phyloP scores from a whole-genome alignment of 1,140 invertebrate genomes.

The Eupristina koningsbergeri region DNA sequence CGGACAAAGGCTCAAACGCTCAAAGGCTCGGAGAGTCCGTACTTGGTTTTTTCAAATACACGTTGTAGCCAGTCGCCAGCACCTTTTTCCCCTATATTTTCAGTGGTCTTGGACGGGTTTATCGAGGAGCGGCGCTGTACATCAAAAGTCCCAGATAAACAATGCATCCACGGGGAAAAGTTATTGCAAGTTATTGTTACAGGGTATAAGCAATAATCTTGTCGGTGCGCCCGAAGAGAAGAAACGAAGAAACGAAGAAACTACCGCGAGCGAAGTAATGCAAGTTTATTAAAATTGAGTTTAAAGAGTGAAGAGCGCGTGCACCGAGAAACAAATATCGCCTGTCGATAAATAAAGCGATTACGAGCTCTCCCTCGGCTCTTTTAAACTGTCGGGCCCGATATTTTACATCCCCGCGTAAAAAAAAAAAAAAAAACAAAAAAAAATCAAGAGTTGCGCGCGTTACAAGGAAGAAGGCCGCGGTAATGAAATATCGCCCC shows the following conservation, averaged over 20 bases:
- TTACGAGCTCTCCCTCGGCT: slow-evolving; percentile 37
- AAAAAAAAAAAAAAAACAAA: slow-evolving; percentile 7
- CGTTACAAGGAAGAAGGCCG: slow-evolving; percentile 40
- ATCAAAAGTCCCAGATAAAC: too few relatives aligned
- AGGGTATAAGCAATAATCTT: too few relatives aligned
- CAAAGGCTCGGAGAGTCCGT: neutral
- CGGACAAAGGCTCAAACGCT: neutral
- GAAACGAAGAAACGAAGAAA: too few relatives aligned
- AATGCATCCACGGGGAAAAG: too few relatives aligned
- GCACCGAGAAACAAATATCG: neutral
- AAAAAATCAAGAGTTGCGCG: neutral
- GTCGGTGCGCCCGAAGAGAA: too few relatives aligned
- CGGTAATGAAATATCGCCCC: slow-evolving; percentile 55
- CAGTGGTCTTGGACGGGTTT: too few relatives aligned
- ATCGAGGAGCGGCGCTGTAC: too few relatives aligned
- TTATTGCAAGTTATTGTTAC: neutral
- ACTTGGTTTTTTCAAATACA: neutral
- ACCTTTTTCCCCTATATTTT: neutral
- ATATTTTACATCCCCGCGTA: neutral
- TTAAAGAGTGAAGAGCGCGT: neutral
- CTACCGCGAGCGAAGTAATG: neutral
- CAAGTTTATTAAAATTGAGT: neutral
- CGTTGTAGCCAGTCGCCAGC: too few relatives aligned
- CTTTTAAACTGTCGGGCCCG: neutral
- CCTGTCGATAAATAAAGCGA: slow-evolving; percentile 13